These are phyloP conservation scores for Temnothorax longispinosus DNA, from an alignment of 1,140 invertebrate genomes.

Conservation along the genomic window DNA sequence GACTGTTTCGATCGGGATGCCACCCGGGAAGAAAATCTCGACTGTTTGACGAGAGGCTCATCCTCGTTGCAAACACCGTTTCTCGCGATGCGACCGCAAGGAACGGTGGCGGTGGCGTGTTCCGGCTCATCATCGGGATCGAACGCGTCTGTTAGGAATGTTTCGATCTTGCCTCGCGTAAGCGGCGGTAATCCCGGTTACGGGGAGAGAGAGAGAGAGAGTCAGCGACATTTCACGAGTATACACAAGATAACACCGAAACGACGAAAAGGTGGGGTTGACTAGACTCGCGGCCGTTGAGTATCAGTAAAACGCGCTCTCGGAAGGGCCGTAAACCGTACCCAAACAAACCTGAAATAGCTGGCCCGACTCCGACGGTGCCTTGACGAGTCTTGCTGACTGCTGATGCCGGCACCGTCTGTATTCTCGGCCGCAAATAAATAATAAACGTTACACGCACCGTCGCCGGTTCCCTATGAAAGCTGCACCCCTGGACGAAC, in stretches of 20 bases:
- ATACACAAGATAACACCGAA: slow-evolving; percentile 66
- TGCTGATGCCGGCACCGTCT: slow-evolving; percentile 47
- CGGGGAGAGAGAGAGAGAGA: background rate
- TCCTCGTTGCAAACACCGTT: slow-evolving; percentile 76
- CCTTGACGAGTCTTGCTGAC: slow-evolving; percentile 36
- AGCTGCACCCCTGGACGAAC: slow-evolving; percentile 20
- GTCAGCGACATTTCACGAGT: slow-evolving; percentile 40
- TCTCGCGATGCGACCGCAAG: slow-evolving; percentile 27
- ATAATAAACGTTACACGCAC: slow-evolving; percentile 68
- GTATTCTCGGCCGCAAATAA: slow-evolving; percentile 69
- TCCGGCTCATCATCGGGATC: slow-evolving; percentile 20
- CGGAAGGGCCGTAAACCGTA: slow-evolving; percentile 71
- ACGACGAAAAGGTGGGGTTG: slow-evolving; percentile 40
- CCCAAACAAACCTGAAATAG: slow-evolving; percentile 77
- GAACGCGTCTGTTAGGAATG: slow-evolving; percentile 24
- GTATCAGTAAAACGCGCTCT: slow-evolving; percentile 71
- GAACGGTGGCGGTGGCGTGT: background rate
- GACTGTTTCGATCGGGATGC: slow-evolving; percentile 64
- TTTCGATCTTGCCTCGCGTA: slow-evolving; percentile 21
- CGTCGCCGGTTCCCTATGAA: background rate
- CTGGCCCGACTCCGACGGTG: slow-evolving; percentile 39
- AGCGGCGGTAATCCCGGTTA: slow-evolving; percentile 43
- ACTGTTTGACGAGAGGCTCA: slow-evolving; percentile 77
- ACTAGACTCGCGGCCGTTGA: slow-evolving; percentile 60
- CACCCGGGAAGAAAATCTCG: slow-evolving; percentile 50